These are phyloP conservation scores for Okapia johnstoni DNA, from an alignment of 2,113 vertebrate species.

Conservation along the genomic window DNA sequence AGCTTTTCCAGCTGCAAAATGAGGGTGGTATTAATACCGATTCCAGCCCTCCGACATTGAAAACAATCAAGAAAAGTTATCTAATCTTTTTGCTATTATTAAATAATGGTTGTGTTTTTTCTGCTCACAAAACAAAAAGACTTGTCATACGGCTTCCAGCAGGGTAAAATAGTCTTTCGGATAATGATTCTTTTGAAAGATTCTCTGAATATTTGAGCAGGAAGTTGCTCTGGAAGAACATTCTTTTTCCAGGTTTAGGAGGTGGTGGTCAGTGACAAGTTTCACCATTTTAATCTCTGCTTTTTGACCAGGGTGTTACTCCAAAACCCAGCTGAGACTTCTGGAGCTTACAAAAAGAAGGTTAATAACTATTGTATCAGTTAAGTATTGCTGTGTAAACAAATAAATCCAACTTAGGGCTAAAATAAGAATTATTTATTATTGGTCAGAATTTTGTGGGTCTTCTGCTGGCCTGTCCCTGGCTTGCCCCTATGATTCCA, in stretches of 20 bases:
- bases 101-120: not conserved
- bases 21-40: not conserved
- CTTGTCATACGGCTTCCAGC: not conserved
- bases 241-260: not conserved
- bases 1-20: not conserved
- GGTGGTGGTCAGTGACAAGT: not conserved
- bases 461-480: not conserved
- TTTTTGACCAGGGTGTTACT: not conserved
- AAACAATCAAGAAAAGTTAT: not conserved
- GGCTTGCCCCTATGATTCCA: not conserved
- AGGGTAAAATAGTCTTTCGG: not conserved
- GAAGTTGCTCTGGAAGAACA: not conserved
- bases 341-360: not conserved
- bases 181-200: not conserved
- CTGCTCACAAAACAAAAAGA: not conserved
- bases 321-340: not conserved
- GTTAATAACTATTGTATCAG: not conserved
- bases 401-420: not conserved
- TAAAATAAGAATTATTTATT: not conserved
- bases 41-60: not conserved
- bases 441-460: not conserved
- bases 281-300: not conserved
- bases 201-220: not conserved
- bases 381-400: not conserved
- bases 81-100: not conserved